Percentiles rank a stretch among this genome's conserved stretches.
Conservation (phyloP, 2,797 vertebrate species). For the Sphaeramia orbicularis region DNA sequence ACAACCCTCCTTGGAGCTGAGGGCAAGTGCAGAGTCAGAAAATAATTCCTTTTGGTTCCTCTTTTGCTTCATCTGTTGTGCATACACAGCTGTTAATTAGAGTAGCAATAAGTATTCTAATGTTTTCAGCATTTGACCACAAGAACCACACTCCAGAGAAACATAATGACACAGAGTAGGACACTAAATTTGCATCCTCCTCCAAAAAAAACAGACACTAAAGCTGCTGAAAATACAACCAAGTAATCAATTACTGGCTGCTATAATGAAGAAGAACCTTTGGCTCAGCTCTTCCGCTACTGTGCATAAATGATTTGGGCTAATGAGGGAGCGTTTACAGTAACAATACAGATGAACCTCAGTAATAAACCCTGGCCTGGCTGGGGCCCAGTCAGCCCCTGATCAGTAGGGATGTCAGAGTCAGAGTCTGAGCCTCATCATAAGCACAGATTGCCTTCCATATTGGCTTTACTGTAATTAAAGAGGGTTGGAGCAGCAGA, state of each 20-base stretch:
- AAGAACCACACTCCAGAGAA: too few relatives aligned
- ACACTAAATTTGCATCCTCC: neutral
- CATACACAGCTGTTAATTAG: too few relatives aligned
- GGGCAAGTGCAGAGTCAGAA: too few relatives aligned
- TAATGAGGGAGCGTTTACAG: constrained; percentile 47
- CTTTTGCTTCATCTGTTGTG: too few relatives aligned
- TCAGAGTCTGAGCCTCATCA: constrained; percentile 28
- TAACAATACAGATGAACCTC: constrained; percentile 24
- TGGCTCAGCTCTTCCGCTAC: constrained; percentile 51
- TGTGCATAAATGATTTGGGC: constrained; percentile 43
- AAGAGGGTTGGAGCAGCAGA: constrained; percentile 7
- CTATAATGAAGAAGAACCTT: constrained; percentile 44
- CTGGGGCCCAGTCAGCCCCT: constrained; percentile 32
- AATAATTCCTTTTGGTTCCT: too few relatives aligned
- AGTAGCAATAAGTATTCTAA: too few relatives aligned
- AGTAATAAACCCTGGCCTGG: too few relatives aligned
- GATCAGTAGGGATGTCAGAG: constrained; percentile 41
- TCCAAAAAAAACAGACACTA: constrained; percentile 19
- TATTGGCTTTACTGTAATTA: constrained; percentile 26
- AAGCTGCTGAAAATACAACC: constrained; percentile 31
- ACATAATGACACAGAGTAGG: neutral
- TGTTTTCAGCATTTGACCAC: too few relatives aligned
- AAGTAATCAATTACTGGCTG: constrained; percentile 43
- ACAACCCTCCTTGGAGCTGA: too few relatives aligned
- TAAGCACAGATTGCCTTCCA: constrained; percentile 11